Evolutionary conservation across 1,140 invertebrate genomes (phyloP), one percentile per base, ranked within the genome.

Genomic region (Reticulitermes speratus): DNA sequence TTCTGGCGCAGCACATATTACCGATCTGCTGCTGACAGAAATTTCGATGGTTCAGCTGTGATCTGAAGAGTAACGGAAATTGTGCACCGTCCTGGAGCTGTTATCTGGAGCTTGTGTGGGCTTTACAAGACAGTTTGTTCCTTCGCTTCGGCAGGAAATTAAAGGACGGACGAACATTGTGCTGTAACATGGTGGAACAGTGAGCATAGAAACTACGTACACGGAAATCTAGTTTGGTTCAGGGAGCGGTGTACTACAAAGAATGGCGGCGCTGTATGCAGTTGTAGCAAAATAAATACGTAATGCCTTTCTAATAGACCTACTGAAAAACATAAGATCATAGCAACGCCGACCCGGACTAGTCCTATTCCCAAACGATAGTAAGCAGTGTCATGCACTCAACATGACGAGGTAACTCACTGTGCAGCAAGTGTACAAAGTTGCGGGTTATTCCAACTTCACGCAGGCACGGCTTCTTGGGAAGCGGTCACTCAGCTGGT

Each of bases 51-150:
- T 25, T 75, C 65, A 30, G 25, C 14, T 75, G 65, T 75, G 65
- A 30, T 65, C 12, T 23, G 25, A n/a, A 65, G 21, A 65, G 59
- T 65, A 65, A 19, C 59, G 59, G 59, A 65, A 65, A 65, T 75
- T 75, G 65, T 75, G n/a, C 65, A 30, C 25, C n/a, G 9, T 14
- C n/a, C 25, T 75, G n/a, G 8, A 30, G 25, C n/a, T 9, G 65
- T n/a, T 75, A 75, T 75, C 65, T 75, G 65, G n/a, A 30, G 25
- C n/a, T 30, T 75, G 65, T 75, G 65, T 75, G 65, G 65, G 25
- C 65, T 75, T 25, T 25, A 75, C 5, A 75, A 75, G 65, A 75
- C n/a, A 75, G 65, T 75, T 75, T 75, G 65, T 75, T 75, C 65
- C 65, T 75, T 75, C 65, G 65, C 9, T n/a, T 25, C 65, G 65